phyloP scores from a whole-genome alignment of 2,113 vertebrate genomes.

The Mormyrus iriodes region DNA sequence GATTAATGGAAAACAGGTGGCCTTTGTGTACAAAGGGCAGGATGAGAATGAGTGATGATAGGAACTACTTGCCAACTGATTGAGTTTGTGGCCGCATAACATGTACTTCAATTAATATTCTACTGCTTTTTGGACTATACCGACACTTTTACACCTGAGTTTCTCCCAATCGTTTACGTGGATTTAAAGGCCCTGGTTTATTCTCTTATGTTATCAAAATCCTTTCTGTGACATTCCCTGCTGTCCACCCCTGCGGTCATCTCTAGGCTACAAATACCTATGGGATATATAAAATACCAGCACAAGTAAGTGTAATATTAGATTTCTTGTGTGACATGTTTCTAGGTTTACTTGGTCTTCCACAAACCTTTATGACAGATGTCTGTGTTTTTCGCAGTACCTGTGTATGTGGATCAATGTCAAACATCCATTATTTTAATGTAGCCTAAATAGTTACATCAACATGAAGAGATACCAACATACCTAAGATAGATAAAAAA shows the following conservation, averaged over 20 bases:
- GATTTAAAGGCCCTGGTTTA: not conserved
- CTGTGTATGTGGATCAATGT: not conserved
- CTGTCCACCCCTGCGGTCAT: not conserved
- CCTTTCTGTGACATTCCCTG: not conserved
- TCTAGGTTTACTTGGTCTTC: not conserved
- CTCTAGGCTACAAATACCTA: not conserved
- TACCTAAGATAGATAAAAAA: not conserved
- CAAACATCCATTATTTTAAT: not conserved
- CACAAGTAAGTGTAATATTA: not conserved
- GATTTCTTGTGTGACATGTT: not conserved
- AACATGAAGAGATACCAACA: not conserved
- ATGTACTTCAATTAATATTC: not conserved
- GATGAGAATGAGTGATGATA: not conserved
- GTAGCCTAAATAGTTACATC: not conserved
- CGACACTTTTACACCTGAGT: not conserved
- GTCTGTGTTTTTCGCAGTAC: not conserved
- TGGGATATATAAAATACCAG: not conserved
- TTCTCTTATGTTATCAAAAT: not conserved
- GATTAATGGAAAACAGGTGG: not conserved
- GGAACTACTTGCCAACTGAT: not conserved
- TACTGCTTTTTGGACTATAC: too few relatives aligned
- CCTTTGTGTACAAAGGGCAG: not conserved
- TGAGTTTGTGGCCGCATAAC: not conserved
- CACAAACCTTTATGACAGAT: not conserved
- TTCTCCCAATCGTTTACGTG: not conserved